These are phyloP conservation scores for Anthoscopus minutus DNA, from an alignment of 2,113 vertebrate species.

Conservation along the genomic window DNA sequence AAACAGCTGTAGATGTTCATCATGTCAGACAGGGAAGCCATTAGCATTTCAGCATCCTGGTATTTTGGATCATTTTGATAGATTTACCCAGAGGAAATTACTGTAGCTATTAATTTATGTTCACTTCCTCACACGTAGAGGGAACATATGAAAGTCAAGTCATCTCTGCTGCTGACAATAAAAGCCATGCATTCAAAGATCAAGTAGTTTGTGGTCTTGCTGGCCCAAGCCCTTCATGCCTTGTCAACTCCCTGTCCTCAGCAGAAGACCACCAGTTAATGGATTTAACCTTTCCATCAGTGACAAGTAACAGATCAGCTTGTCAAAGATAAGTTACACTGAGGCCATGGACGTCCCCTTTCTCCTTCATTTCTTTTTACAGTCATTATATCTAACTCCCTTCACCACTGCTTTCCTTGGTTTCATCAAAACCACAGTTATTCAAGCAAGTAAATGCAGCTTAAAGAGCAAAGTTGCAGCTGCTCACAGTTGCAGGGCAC, in stretches of 20 bases:
- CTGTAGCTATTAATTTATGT: conserved; percentile 35
- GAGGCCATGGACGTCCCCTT: background rate
- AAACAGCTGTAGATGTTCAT: background rate
- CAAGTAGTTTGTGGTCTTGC: background rate
- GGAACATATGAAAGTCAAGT: conserved; percentile 36
- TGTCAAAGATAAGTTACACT: background rate
- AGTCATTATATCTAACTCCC: background rate
- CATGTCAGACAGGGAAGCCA: background rate
- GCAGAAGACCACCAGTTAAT: conserved; percentile 33
- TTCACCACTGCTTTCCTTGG: background rate
- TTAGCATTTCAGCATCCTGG: conserved; percentile 10
- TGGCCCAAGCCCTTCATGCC: conserved; percentile 8
- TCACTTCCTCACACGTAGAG: background rate
- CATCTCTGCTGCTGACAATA: background rate
- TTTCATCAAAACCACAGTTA: background rate
- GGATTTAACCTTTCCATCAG: conserved; percentile 35
- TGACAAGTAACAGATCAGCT: background rate
- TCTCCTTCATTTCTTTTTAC: conserved; percentile 29
- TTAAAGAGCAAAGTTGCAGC: background rate
- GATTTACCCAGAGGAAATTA: conserved; percentile 33
- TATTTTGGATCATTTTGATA: background rate
- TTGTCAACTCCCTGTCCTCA: conserved; percentile 19
- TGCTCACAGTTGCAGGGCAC: background rate
- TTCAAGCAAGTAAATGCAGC: background rate
- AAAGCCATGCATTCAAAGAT: background rate